Percentiles rank a stretch among this genome's conserved stretches.
These are phyloP conservation scores for Cettia cetti DNA, from an alignment of 2,113 vertebrate species.

Conservation along the genomic window DNA sequence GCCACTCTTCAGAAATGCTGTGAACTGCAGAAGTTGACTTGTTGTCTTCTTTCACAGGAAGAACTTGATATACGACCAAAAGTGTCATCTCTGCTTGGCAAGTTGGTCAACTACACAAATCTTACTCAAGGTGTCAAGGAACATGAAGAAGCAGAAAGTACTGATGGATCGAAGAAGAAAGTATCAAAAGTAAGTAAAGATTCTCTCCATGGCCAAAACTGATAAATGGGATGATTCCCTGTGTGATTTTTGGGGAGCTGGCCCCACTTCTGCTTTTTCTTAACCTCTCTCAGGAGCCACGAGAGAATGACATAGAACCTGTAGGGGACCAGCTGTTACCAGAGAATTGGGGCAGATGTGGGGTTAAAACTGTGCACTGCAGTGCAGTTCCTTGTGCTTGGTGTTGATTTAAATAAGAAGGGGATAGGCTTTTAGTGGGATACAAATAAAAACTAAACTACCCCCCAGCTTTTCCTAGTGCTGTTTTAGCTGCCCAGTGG, in stretches of 20 bases:
- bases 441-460: not conserved
- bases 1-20: not conserved
- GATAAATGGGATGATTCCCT: not conserved
- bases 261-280: not conserved
- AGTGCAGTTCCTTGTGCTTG: not conserved
- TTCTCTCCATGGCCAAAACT: not conserved
- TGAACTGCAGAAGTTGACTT: not conserved
- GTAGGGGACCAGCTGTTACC: not conserved
- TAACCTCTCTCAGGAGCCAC: not conserved
- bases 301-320: not conserved
- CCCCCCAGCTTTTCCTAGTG: not conserved
- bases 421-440: not conserved
- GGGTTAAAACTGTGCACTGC: not conserved
- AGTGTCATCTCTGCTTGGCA: constrained; percentile 94
- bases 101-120: constrained; percentile 95
- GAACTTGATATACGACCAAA: constrained; percentile 97
- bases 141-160: constrained; percentile 92
- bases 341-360: not conserved
- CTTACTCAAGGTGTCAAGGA: constrained; percentile 96
- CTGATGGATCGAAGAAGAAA: constrained; percentile 78
- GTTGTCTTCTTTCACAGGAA: constrained; percentile 76
- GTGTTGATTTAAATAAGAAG: not conserved
- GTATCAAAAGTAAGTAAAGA: constrained; percentile 83
- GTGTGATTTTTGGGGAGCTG: not conserved
- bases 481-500: not conserved